A percentile compares a stretch with the other conserved stretches of the same genome.
phyloP scores from a whole-genome alignment of 2,797 vertebrate genomes.

The Gambusia yucatana region DNA sequence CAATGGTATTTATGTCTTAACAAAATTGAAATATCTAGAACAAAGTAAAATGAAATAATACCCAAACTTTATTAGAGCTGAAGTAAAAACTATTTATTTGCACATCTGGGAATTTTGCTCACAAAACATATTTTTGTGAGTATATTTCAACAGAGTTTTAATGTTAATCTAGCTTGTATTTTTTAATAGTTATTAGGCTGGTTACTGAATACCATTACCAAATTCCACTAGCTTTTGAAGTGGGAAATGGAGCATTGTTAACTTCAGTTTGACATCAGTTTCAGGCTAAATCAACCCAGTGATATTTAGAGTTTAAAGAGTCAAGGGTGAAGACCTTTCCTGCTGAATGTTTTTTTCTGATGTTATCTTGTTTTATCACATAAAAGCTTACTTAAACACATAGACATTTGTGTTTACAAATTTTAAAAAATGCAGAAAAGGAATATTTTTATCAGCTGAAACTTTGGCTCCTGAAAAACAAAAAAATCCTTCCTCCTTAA shows the following conservation, averaged over 20 bases:
- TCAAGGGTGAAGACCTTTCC: background rate
- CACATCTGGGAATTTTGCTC: background rate
- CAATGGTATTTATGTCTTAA: background rate
- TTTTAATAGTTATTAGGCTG: background rate
- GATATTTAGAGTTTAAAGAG: background rate
- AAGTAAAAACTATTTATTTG: background rate
- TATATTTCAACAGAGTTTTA: background rate
- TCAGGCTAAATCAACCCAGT: background rate
- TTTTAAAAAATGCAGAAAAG: background rate
- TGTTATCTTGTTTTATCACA: background rate
- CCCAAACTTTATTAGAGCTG: background rate
- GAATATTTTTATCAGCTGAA: background rate
- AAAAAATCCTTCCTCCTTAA: background rate
- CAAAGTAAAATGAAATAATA: background rate
- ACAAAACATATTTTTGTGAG: background rate
- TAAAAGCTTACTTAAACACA: background rate
- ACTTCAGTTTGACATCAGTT: background rate
- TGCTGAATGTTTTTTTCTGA: background rate
- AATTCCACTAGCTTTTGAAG: background rate
- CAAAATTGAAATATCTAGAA: background rate
- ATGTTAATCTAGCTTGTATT: background rate
- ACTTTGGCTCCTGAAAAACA: background rate
- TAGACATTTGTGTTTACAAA: background rate
- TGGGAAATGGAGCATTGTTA: background rate
- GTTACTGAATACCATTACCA: background rate